Conservation (phyloP, 2,113 vertebrate genomes). For the Amblyornis subalaris region DNA sequence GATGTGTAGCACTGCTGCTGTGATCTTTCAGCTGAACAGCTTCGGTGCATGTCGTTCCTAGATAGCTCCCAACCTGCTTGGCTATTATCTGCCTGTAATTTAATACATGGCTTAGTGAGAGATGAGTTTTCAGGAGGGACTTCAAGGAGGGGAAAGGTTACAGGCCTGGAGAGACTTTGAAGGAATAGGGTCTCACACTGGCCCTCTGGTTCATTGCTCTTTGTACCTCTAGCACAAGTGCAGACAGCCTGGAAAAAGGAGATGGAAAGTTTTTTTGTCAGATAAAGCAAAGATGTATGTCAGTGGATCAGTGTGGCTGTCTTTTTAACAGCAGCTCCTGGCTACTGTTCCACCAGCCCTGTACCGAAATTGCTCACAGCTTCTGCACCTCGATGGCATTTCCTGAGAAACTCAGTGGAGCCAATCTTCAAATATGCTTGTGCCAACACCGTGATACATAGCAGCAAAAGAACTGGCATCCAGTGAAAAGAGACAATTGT, state of each 20-base stretch:
- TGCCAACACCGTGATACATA: accelerated
- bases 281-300: background rate
- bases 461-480: background rate
- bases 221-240: background rate
- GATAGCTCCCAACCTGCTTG: background rate
- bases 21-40: background rate
- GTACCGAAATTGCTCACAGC: background rate
- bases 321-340: background rate
- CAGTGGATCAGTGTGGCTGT: background rate
- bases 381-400: background rate
- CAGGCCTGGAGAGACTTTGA: background rate
- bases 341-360: background rate
- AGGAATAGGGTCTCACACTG: background rate
- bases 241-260: background rate
- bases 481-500: background rate
- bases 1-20: background rate
- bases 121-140: background rate
- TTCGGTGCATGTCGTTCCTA: accelerated
- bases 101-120: background rate
- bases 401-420: background rate
- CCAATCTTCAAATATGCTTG: background rate
- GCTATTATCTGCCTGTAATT: background rate
- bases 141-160: background rate
- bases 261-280: background rate
- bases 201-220: background rate